These are phyloP conservation scores for Poliocrania exsul DNA, from an alignment of 2,797 vertebrate genomes.

Conservation along the genomic window DNA sequence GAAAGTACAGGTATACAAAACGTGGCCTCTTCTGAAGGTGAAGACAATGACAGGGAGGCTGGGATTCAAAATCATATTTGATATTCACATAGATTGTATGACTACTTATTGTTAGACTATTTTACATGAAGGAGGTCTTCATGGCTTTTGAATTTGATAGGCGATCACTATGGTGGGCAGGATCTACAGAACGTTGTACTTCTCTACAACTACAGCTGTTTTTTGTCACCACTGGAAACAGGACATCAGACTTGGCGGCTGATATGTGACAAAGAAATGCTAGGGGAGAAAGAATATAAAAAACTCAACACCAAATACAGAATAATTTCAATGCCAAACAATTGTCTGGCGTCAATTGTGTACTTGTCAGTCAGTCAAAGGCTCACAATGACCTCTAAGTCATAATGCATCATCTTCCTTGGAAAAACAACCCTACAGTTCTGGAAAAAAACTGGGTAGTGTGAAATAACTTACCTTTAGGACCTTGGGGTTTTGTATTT, in stretches of 20 bases:
- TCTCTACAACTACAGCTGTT: neutral
- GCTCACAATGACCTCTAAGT: neutral
- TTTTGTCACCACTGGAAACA: neutral
- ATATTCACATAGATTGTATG: neutral
- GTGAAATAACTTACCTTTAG: neutral
- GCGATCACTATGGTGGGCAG: neutral
- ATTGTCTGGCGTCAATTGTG: neutral
- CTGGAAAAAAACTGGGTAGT: neutral
- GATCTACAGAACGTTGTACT: neutral
- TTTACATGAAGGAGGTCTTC: neutral
- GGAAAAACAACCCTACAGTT: neutral
- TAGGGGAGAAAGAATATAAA: neutral
- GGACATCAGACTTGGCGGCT: neutral
- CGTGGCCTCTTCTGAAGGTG: neutral
- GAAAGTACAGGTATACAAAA: neutral
- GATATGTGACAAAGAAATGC: neutral
- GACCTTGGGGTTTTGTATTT: neutral
- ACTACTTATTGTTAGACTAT: neutral
- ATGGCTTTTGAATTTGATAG: neutral
- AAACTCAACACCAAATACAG: neutral
- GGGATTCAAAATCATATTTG: neutral
- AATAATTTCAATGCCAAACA: neutral
- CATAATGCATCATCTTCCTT: neutral
- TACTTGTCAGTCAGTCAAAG: neutral
- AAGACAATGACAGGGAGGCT: neutral